phyloP scores from a whole-genome alignment of 2,797 vertebrate genomes.

The Valencia hispanica region DNA sequence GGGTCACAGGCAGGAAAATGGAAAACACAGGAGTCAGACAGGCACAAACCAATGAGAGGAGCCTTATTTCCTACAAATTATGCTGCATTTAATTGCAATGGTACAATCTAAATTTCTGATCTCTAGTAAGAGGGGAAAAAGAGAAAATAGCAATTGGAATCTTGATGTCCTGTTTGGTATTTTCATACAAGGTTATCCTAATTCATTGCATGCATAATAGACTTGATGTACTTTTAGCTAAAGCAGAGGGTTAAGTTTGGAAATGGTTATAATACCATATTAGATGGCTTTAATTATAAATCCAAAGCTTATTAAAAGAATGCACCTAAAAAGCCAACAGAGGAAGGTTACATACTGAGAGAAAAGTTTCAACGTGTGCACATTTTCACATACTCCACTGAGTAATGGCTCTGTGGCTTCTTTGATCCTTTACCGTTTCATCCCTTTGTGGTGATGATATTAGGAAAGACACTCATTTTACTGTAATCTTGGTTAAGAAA shows the following conservation, averaged over 20 bases:
- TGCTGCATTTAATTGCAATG: not conserved
- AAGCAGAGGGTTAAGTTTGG: not conserved
- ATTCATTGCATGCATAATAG: not conserved
- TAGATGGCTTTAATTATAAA: conserved; percentile 10
- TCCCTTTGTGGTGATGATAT: conserved; percentile 1
- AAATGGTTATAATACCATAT: not conserved
- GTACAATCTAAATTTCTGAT: not conserved
- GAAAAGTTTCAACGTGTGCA: conserved; percentile 8
- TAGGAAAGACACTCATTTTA: not conserved
- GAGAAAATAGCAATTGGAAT: not conserved
- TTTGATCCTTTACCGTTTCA: conserved; percentile 13
- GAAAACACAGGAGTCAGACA: not conserved
- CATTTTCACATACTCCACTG: conserved; percentile 16
- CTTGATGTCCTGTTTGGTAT: not conserved
- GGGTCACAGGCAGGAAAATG: conserved; percentile 4
- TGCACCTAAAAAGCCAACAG: not conserved
- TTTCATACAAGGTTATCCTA: not conserved
- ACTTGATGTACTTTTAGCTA: not conserved
- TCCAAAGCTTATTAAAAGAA: not conserved
- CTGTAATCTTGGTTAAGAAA: conserved; percentile 2
- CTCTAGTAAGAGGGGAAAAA: not conserved
- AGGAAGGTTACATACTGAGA: not conserved
- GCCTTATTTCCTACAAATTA: not conserved
- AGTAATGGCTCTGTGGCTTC: conserved; percentile 1
- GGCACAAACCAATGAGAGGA: not conserved